Conservation (phyloP, 2,113 vertebrate species). For the Rhodinocichla rosea region DNA sequence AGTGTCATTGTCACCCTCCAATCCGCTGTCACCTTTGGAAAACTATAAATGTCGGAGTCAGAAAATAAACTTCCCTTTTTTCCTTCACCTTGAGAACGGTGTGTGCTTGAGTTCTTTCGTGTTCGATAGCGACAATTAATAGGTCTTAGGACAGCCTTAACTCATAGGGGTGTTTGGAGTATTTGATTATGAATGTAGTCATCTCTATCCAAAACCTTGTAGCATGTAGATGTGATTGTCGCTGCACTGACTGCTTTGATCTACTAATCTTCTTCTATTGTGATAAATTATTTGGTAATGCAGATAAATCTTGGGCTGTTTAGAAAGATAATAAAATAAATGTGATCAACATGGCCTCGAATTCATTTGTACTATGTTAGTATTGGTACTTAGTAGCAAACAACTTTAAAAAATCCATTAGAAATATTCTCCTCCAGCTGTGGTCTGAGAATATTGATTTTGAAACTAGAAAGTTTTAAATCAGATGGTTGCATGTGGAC, state of each 20-base stretch:
- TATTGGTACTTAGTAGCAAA: not conserved
- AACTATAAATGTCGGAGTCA: too few relatives aligned
- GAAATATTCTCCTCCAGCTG: conserved; percentile 18
- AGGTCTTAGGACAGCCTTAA: not conserved
- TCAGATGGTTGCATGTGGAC: conserved; percentile 13
- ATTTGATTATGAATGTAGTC: not conserved
- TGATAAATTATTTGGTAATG: not conserved
- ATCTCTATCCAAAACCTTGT: not conserved
- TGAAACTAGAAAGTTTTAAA: conserved; percentile 34
- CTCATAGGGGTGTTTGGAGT: not conserved
- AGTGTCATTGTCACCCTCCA: too few relatives aligned
- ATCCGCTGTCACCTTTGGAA: too few relatives aligned
- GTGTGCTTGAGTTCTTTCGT: too few relatives aligned
- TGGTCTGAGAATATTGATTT: conserved; percentile 20
- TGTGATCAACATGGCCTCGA: not conserved
- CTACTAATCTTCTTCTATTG: not conserved
- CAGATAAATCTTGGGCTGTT: not conserved
- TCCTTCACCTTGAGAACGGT: too few relatives aligned
- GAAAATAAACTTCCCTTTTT: too few relatives aligned
- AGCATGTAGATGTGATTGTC: not conserved
- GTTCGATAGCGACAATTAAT: too few relatives aligned
- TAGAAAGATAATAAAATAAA: not conserved
- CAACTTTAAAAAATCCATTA: not conserved
- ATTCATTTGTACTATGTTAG: not conserved
- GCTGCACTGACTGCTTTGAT: not conserved